Evolutionary conservation across 92 coral and sea anemone species (phyloP).

Genomic region (Isaurus tuberculatus): DNA sequence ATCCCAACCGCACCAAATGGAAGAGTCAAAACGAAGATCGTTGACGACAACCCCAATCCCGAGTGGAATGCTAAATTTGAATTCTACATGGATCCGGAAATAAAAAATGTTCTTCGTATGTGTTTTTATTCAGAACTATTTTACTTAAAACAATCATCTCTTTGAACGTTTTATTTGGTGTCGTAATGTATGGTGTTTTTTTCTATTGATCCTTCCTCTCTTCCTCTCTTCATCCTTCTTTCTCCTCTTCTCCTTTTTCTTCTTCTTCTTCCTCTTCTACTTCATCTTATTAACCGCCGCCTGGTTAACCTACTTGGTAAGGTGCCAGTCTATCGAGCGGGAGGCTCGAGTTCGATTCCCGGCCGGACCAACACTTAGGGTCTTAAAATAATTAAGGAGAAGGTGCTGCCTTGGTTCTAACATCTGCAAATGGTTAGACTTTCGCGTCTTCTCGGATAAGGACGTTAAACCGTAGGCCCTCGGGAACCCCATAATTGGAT

Average conservation of each 20-base stretch:
- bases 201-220: neutral
- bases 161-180: too few relatives aligned
- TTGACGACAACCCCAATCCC: constrained; percentile 39
- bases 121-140: neutral
- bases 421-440: too few relatives aligned
- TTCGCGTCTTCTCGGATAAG: too few relatives aligned
- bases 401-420: too few relatives aligned
- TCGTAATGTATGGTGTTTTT: too few relatives aligned
- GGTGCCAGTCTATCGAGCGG: too few relatives aligned
- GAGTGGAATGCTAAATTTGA: constrained; percentile 31
- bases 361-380: too few relatives aligned
- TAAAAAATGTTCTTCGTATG: constrained; percentile 13
- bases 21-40: constrained; percentile 36
- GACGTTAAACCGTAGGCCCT: too few relatives aligned
- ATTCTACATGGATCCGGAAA: constrained; percentile 31
- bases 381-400: too few relatives aligned
- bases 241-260: neutral
- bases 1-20: constrained; percentile 44
- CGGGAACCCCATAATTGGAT: too few relatives aligned
- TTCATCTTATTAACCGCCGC: neutral
- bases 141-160: neutral
- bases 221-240: neutral
- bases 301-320: too few relatives aligned
- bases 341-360: too few relatives aligned
- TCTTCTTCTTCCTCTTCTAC: neutral